Base-by-base conservation (phyloP, 2,888 invertebrate genomes). In the Heteropelma amictum region DNA sequence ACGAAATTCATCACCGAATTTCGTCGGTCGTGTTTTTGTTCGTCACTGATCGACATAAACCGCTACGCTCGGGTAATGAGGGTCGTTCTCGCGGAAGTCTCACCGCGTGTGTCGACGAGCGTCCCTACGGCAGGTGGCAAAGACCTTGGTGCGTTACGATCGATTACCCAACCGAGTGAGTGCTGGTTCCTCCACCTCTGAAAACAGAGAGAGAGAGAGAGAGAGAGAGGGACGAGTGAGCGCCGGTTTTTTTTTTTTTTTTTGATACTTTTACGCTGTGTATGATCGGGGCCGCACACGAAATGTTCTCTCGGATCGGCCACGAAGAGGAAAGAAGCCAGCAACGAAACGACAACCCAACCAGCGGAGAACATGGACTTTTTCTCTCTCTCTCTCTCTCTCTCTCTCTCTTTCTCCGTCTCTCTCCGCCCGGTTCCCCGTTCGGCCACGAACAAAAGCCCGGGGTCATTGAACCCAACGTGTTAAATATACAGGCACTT, bases 401-500 rank as follows among this genome's bases (percentile, higher is more conserved):
- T 49, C 40, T 12, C 30, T 51, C 28, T 28, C 10, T 45, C 47
- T 47, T n/a, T 51, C 54, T 58, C 51, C 19, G 56, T n/a, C n/a
- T n/a, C n/a, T n/a, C n/a, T n/a, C n/a, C n/a, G n/a, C 35, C 69
- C 54, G 72, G 67, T 83, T 79, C 79, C 80, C 80, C 78, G 80
- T 83, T 84, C 80, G 81, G 79, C 81, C 81, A 83, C 82, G 85
- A 85, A 85, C 85, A 85, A 85, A 85, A 85, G 85, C 83, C 79
- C 72, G 51, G 78, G 85, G 83, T 84, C 83, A 79, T 79, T 69
- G 85, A 85, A 82, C 84, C 71, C 75, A 14, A n/a, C n/a, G 30
- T 65, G 68, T 67, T 54, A 64, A 63, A 53, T 71, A 67, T 47
- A 56, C 65, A 69, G 49, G 63, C 40, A 51, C 14, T 26, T 17